A percentile compares a stretch with the other conserved stretches of the same genome.
Conservation (phyloP, 2,113 vertebrate genomes). For the Sinocyclocheilus grahami region DNA sequence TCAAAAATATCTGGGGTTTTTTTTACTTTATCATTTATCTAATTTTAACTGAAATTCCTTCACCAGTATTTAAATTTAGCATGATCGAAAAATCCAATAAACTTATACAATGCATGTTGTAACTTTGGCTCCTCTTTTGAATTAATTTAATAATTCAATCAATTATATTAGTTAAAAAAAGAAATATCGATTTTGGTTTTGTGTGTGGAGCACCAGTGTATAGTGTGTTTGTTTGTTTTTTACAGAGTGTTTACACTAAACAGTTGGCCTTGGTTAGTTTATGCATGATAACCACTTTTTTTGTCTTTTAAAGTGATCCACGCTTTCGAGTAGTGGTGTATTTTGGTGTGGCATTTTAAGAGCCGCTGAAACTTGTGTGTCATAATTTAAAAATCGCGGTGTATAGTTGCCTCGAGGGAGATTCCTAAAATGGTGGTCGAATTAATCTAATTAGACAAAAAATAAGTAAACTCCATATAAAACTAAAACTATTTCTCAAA, state of each 20-base stretch:
- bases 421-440: constrained; percentile 19
- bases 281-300: neutral
- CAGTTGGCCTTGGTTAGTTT: neutral
- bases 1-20: no score
- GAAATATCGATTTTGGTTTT: no score
- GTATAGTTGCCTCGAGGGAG: neutral
- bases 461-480: neutral
- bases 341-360: neutral
- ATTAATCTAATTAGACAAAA: neutral
- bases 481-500: neutral
- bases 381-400: neutral
- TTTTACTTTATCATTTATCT: neutral
- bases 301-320: neutral
- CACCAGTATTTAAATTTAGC: neutral
- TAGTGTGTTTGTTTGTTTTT: no score
- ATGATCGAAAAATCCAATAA: neutral
- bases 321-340: neutral
- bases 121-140: neutral
- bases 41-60: neutral
- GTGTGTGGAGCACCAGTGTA: no score
- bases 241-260: no score
- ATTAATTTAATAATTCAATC: no score
- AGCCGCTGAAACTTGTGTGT: neutral
- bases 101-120: neutral
- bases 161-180: no score